Base-by-base conservation (phyloP, 2,113 vertebrate species). In the Otolemur garnettii region DNA sequence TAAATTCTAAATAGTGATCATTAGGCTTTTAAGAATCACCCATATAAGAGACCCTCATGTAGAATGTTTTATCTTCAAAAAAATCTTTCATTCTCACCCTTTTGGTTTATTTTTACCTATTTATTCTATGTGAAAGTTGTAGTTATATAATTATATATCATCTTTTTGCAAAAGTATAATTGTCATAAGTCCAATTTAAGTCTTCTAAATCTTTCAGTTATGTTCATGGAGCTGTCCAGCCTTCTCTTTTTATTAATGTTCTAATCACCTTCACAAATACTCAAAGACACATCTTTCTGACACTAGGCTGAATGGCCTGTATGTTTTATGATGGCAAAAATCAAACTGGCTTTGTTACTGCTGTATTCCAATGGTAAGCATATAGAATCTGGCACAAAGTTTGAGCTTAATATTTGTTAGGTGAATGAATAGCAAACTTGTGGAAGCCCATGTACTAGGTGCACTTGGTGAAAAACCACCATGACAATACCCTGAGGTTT, bases 51-150 rank as follows among this genome's bases (percentile, higher is more conserved):
- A 85, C 15, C 85, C 10, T 42, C 71, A 38, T 64, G 22, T 71
- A 64, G 35, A 85, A 82, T 71, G 38, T 71, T 97, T 88, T 86
- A 62, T 80, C 83, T 64, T 84, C 21, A 94, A n/a, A 88, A 88
- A 92, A 90, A 80, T 57, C 62, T 92, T 94, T 79, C 26, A 2
- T 78, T 93, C 30, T 75, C 74, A 90, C 14, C 57, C 13, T 75
- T 66, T 38, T n/a, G 12, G 13, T 50, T 62, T 92, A 78, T 72
- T 83, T 94, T 94, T 84, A 8, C 55, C 57, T 79, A 3, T 81
- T 86, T 93, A 62, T 28, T 79, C 22, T 72, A 96, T 53, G 10
- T 53, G 22, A 72, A 60, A 77, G 28, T 30, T 75, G 59, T 59
- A 50, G 5, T 22, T 77, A 42, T 7, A 62, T 84, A 42, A 68